phyloP scores from a whole-genome alignment of 30 jellyfish, hydroid and myxozoan genomes.

The Pseudorhiza aurosa region DNA sequence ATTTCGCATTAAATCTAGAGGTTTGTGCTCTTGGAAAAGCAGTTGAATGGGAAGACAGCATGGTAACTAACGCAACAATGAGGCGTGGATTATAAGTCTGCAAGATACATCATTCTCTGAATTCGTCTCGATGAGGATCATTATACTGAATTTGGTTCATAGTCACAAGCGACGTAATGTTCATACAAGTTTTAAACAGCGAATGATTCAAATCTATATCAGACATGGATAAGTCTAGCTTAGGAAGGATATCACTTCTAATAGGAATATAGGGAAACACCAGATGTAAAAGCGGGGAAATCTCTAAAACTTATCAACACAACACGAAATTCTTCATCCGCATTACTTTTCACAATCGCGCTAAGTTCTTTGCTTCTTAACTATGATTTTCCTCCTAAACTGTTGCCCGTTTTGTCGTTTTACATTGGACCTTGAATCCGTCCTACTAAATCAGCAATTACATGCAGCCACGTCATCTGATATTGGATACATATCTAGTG shows the following conservation, averaged over 20 bases:
- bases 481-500: too few relatives aligned
- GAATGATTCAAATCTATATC: background rate
- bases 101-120: too few relatives aligned
- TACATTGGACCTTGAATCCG: too few relatives aligned
- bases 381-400: background rate
- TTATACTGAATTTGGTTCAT: too few relatives aligned
- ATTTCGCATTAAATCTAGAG: too few relatives aligned
- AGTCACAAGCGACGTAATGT: too few relatives aligned
- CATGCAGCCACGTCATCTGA: constrained; percentile 15
- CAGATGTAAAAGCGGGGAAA: background rate
- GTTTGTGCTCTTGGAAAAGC: too few relatives aligned
- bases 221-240: background rate
- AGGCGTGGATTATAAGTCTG: too few relatives aligned
- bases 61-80: too few relatives aligned
- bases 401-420: background rate
- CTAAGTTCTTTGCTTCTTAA: background rate
- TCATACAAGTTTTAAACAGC: background rate
- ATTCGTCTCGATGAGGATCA: too few relatives aligned
- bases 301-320: background rate
- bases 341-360: background rate
- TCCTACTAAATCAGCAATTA: too few relatives aligned
- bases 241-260: background rate
- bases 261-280: background rate
- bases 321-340: constrained; percentile 4
- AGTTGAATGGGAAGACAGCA: too few relatives aligned